phyloP scores from a whole-genome alignment of 2,797 vertebrate species.

The Eulemur mongoz region DNA sequence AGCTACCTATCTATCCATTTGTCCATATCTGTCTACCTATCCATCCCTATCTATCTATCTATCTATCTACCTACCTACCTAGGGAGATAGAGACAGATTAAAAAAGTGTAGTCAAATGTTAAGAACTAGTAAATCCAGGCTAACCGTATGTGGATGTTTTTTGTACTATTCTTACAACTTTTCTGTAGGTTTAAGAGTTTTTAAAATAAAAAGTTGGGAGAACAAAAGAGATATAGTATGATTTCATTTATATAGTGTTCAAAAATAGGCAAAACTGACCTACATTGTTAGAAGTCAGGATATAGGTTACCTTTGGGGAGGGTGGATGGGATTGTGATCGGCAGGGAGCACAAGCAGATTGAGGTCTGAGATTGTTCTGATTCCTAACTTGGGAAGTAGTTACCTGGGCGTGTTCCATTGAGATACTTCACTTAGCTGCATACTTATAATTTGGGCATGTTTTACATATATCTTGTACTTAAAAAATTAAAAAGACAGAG shows the following conservation, averaged over 20 bases:
- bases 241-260: background rate
- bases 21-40: background rate
- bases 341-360: background rate
- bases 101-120: background rate
- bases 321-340: background rate
- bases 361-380: background rate
- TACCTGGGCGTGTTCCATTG: background rate
- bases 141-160: background rate
- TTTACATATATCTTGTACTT: background rate
- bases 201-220: background rate
- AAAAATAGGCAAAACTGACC: background rate
- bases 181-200: background rate
- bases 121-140: background rate
- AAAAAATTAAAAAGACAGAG: background rate
- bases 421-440: background rate
- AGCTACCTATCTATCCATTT: background rate
- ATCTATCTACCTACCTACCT: background rate
- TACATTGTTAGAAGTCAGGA: background rate
- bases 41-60: background rate
- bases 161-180: background rate
- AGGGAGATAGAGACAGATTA: background rate
- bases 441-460: background rate
- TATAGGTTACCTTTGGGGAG: background rate
- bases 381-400: background rate
- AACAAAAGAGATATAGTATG: background rate